These are phyloP conservation scores for Microctenopoma steveboyesi DNA, from an alignment of 2,797 vertebrate species.

Conservation along the genomic window DNA sequence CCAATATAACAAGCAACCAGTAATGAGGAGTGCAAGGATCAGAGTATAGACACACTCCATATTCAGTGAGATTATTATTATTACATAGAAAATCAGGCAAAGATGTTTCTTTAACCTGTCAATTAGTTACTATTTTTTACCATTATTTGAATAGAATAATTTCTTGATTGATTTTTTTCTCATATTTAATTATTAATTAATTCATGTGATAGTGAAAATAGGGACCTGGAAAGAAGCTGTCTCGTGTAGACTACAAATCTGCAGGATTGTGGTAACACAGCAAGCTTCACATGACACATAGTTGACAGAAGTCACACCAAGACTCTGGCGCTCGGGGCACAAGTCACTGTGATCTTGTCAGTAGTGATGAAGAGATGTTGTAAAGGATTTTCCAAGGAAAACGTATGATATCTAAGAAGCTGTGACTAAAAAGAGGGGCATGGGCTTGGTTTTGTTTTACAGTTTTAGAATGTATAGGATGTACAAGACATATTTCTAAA, in stretches of 20 bases:
- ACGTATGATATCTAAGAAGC: constrained; percentile 22
- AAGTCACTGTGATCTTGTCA: constrained; percentile 52
- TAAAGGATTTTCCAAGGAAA: constrained; percentile 28
- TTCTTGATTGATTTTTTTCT: background rate
- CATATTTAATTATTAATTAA: background rate
- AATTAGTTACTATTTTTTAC: background rate
- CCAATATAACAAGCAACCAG: constrained; percentile 12
- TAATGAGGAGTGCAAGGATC: constrained; percentile 10
- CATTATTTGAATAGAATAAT: background rate
- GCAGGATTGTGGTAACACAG: constrained; percentile 20
- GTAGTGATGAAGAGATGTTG: constrained; percentile 35
- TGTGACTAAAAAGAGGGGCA: constrained; percentile 2
- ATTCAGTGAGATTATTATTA: background rate
- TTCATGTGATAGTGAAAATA: background rate
- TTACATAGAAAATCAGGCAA: background rate
- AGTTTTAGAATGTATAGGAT: background rate
- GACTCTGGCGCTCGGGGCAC: constrained; percentile 12
- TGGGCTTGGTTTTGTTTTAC: background rate
- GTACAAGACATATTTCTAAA: background rate
- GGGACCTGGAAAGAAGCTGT: background rate
- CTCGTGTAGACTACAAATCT: constrained; percentile 10
- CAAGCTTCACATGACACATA: constrained; percentile 26
- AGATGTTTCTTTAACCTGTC: background rate
- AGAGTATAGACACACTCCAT: constrained; percentile 1
- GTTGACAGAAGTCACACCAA: constrained; percentile 43